Evolutionary conservation across 2,113 vertebrate species (phyloP).

Genomic region (Aptenodytes patagonicus): DNA sequence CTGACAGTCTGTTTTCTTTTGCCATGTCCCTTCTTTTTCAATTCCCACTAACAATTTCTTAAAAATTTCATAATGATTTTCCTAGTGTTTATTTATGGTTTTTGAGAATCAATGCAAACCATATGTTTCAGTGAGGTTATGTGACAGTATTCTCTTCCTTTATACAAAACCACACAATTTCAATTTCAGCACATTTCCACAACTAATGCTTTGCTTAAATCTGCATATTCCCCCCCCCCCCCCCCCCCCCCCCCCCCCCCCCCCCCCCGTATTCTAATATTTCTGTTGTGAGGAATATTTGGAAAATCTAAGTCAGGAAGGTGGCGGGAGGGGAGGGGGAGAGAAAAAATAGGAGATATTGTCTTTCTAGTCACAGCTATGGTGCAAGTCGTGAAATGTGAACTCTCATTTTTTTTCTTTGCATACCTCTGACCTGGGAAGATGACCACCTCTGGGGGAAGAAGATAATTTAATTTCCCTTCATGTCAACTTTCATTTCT

Average conservation of each 20-base stretch:
- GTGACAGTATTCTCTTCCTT: not conserved
- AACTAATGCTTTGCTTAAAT: not conserved
- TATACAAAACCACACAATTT: not conserved
- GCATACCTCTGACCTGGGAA: conserved; percentile 56
- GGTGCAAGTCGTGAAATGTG: conserved; percentile 49
- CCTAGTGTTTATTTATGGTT: not conserved
- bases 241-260: fast-evolving
- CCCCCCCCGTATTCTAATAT: not conserved
- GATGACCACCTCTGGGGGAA: conserved; percentile 44
- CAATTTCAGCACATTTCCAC: not conserved
- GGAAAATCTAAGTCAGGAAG: not conserved
- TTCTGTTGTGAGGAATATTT: not conserved
- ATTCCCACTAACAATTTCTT: not conserved
- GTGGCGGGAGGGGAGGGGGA: not conserved
- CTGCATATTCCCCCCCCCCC: not conserved
- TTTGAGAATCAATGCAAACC: conserved; percentile 16
- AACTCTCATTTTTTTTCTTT: conserved; percentile 50
- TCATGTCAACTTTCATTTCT: conserved; percentile 58
- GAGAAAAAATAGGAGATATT: not conserved
- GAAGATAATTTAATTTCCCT: conserved; percentile 75
- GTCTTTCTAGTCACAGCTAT: conserved; percentile 23
- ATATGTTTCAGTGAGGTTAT: not conserved
- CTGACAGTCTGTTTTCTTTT: not conserved
- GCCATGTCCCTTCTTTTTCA: not conserved
- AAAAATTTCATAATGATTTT: not conserved